Evolutionary conservation across 2,113 vertebrate genomes (phyloP), one percentile per base, ranked within the genome.

Genomic region (Callionymus lyra): DNA sequence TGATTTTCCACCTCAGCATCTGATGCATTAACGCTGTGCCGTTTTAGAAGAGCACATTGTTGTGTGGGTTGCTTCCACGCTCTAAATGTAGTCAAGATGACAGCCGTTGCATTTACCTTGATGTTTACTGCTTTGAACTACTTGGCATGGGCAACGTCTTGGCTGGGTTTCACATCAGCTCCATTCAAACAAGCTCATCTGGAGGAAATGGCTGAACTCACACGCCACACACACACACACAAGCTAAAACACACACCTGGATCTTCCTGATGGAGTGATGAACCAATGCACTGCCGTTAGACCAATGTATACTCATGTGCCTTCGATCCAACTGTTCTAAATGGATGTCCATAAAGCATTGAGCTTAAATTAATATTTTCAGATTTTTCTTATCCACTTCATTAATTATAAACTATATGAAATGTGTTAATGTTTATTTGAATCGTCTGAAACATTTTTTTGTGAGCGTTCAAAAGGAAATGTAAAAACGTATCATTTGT

Each of bases 121-220:
- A 84, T 80, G 74, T 79, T 76, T 77, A 47, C 65, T 42, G 75
- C 80, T 82, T 81, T 84, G 73, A 86, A 79, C 73, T 48, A 37
- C 61, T 69, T 80, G 77, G 74, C 79, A 67, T 44, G 50, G 55
- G 67, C 61, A 45, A 54, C 55, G 66, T 62, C 50, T 50, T 61
- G 50, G 58, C 68, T 68, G 56, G 59, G 61, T 65, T 60, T 70
- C 67, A 59, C 56, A 71, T 56, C 46, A 65, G 51, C 42, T 64
- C 71, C 77, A 69, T 84, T 84, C 80, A 74, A 84, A 82, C 70
- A 73, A 77, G 78, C 79, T 82, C 79, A 80, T 84, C 79, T 77
- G 65, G 56, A 50, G 67, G 59, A 63, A 68, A 74, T 45, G 68
- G 47, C 49, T 62, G 51, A 53, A 72, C 38, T 65, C 47, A 41